Percentiles rank a stretch among this genome's conserved stretches.
phyloP scores from a whole-genome alignment of 2,113 vertebrate species.

The Alligator mississippiensis region DNA sequence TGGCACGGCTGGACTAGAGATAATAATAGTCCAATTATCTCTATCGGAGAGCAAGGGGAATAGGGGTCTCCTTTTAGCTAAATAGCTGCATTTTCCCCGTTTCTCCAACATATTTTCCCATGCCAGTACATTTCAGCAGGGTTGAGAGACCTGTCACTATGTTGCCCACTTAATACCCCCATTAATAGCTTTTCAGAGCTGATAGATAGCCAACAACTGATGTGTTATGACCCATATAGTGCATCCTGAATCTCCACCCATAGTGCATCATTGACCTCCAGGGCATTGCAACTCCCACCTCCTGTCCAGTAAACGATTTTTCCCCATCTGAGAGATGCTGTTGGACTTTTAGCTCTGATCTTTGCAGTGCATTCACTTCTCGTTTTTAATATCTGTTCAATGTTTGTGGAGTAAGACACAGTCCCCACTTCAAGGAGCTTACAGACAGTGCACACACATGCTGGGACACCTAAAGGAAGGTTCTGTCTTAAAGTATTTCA shows the following conservation, averaged over 20 bases:
- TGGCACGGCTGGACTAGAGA: not conserved
- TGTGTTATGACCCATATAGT: not conserved
- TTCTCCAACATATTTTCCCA: not conserved
- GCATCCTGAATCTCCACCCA: not conserved
- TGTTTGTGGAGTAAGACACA: not conserved
- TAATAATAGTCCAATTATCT: not conserved
- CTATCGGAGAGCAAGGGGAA: not conserved
- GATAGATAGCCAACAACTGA: not conserved
- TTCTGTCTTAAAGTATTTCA: not conserved
- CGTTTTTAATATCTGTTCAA: not conserved
- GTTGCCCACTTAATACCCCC: not conserved
- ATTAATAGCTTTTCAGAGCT: accelerated
- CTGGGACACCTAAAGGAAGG: accelerated
- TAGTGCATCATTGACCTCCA: not conserved
- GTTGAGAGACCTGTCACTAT: not conserved
- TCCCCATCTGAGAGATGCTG: not conserved
- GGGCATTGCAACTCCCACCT: not conserved
- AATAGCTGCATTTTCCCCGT: not conserved
- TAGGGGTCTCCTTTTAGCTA: not conserved
- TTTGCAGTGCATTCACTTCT: not conserved
- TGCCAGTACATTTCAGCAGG: not conserved
- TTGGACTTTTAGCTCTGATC: accelerated
- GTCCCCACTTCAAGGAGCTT: accelerated
- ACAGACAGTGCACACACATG: accelerated
- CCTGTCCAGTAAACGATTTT: not conserved